Evolutionary conservation across 2,113 vertebrate genomes (phyloP).

Genomic region (Oceanites oceanicus): DNA sequence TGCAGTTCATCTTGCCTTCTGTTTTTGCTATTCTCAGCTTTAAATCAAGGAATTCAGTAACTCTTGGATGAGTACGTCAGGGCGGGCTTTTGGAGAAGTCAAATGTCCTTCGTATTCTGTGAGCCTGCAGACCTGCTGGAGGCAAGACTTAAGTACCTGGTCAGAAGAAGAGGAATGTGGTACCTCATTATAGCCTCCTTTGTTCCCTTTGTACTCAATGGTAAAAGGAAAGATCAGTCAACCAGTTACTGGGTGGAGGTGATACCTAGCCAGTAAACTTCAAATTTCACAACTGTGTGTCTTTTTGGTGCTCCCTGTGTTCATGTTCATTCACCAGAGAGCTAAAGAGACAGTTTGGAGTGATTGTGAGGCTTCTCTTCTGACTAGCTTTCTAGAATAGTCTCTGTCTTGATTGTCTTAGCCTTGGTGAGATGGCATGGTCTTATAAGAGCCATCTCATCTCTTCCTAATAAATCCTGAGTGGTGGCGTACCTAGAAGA

Average conservation of each 20-base stretch:
- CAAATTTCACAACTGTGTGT: neutral
- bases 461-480: neutral
- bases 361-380: neutral
- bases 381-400: neutral
- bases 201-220: neutral
- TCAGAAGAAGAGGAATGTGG: neutral
- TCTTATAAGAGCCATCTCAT: neutral
- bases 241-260: neutral
- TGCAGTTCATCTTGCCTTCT: neutral
- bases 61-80: neutral
- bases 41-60: neutral
- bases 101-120: fast-evolving
- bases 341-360: neutral
- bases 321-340: neutral
- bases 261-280: neutral
- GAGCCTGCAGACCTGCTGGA: neutral
- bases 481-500: neutral
- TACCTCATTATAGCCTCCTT: neutral
- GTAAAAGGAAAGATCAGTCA: neutral
- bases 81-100: neutral
- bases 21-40: neutral
- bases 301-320: neutral
- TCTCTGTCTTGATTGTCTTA: neutral
- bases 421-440: neutral
- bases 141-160: neutral